Base-by-base conservation (phyloP, 2,113 vertebrate species). In the Lagenorhynchus albirostris region DNA sequence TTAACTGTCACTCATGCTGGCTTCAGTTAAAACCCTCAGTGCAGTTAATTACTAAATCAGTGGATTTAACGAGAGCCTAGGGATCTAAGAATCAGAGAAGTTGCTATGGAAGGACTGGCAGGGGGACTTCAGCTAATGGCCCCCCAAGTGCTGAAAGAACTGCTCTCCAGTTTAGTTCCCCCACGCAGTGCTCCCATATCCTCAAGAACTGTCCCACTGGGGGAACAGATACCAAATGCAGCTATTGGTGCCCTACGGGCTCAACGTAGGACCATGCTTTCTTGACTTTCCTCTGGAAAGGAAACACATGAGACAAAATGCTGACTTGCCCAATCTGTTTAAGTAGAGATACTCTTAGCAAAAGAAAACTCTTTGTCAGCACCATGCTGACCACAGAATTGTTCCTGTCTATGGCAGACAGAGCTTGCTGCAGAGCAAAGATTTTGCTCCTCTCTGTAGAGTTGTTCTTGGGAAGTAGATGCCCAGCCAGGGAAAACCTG, bases 21-120 rank as follows among this genome's bases (percentile, higher is more conserved):
- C 38, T 89, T 91, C 86, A 65, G 15, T 89, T 82, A 91, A 94
- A 96, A 89, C 47, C 79, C 38, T 62, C 31, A 67, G 21, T 71
- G 15, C 58, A 77, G 44, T 55, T 1, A 91, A 88, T 94, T 80
- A 96, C 29, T 76, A 94, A 95, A 95, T 90, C 33, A 80, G 36
- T 38, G 10, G 76, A 77, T 77, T 88, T 96, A 89, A 89, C 47
- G 82, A 71, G 67, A 95, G n/a, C 62, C 41, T 53, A 60, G 12
- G 23, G 29, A 79, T 73, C 55, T 73, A 87, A 94, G 76, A 87
- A 63, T 38, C 67, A 82, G 65, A 94, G 79, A 36, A 58, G 44
- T 7, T 93, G 29, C 31, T 79, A 33, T 29, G 9, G 26, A 38
- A 92, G 76, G 25, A 88, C 44, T 36, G 33, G 36, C 4, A 29